Evolutionary conservation across 2,888 invertebrate species (phyloP).

Genomic region (Criorhina ranunculi): DNA sequence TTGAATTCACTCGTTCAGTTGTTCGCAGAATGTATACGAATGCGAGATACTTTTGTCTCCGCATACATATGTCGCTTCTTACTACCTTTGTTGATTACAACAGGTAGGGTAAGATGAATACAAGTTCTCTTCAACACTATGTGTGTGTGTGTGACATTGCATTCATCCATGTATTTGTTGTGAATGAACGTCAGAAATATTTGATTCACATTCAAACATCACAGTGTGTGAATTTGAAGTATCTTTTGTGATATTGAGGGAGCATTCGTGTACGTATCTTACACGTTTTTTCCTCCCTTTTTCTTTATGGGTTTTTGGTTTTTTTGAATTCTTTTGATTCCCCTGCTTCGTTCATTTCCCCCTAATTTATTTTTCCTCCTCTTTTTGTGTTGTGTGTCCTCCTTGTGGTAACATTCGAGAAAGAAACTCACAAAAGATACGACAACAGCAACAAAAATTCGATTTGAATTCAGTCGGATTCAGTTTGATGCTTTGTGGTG

Average conservation of each 20-base stretch:
- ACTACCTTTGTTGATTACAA: slow-evolving; percentile 23
- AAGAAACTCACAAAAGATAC: slow-evolving; percentile 13
- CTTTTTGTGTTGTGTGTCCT: not conserved
- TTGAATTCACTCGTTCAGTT: not conserved
- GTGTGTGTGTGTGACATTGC: slow-evolving; percentile 5
- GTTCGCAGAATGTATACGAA: too few relatives aligned
- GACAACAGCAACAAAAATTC: slow-evolving; percentile 25
- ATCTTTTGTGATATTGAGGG: slow-evolving; percentile 11
- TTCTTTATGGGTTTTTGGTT: not conserved
- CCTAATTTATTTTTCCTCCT: slow-evolving; percentile 13
- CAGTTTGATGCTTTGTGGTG: slow-evolving; percentile 62
- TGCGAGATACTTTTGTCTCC: not conserved
- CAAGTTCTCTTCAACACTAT: not conserved
- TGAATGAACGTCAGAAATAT: slow-evolving; percentile 10
- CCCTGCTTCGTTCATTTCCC: slow-evolving; percentile 31
- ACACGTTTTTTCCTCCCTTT: slow-evolving; percentile 23
- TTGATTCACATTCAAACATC: too few relatives aligned
- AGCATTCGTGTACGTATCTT: slow-evolving; percentile 2
- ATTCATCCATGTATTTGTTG: not conserved
- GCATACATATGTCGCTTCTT: not conserved
- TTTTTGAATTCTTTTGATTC: slow-evolving; percentile 12
- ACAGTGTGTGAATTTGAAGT: not conserved
- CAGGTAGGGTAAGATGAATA: slow-evolving; percentile 28
- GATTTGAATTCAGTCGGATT: slow-evolving; percentile 49
- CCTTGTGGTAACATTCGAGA: slow-evolving; percentile 18